These are phyloP conservation scores for Zaprionus tsacasi DNA, from an alignment of 1,140 invertebrate genomes.

Conservation along the genomic window DNA sequence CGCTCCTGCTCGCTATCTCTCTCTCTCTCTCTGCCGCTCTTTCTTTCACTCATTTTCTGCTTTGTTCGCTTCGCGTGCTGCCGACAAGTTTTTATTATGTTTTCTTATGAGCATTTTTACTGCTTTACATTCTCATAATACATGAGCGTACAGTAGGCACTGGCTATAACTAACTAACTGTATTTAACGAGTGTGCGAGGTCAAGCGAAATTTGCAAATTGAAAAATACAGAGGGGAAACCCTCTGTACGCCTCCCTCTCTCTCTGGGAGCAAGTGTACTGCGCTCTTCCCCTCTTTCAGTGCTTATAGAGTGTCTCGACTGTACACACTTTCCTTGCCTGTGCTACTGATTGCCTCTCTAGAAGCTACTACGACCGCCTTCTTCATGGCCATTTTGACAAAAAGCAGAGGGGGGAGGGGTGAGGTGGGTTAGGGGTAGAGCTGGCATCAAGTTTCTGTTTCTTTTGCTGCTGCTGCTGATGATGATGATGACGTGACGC, in stretches of 20 bases:
- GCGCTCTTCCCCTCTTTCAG: background rate
- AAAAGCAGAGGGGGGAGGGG: constrained; percentile 22
- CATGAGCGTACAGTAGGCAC: background rate
- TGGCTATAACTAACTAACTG: background rate
- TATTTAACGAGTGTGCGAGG: background rate
- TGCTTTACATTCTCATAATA: constrained; percentile 71
- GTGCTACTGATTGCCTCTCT: constrained; percentile 70
- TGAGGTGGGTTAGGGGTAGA: background rate
- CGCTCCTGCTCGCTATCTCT: constrained; percentile 1
- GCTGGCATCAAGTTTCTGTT: constrained; percentile 27
- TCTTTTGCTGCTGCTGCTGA: constrained; percentile 39
- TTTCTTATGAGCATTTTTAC: constrained; percentile 42
- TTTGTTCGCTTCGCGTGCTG: constrained; percentile 20
- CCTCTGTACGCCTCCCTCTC: background rate
- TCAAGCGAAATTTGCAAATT: constrained; percentile 13
- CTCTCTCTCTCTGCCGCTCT: background rate
- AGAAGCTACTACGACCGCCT: constrained; percentile 48
- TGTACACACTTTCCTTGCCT: constrained; percentile 54
- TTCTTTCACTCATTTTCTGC: constrained; percentile 13
- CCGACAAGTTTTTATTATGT: constrained; percentile 41
- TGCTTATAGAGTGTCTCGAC: background rate
- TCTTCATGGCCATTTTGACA: constrained; percentile 59
- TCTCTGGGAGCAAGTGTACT: background rate
- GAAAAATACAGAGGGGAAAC: background rate
- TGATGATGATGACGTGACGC: constrained; percentile 73